Evolutionary conservation across 2,888 invertebrate genomes (phyloP).

Genomic region (Epirrhoe alternata): DNA sequence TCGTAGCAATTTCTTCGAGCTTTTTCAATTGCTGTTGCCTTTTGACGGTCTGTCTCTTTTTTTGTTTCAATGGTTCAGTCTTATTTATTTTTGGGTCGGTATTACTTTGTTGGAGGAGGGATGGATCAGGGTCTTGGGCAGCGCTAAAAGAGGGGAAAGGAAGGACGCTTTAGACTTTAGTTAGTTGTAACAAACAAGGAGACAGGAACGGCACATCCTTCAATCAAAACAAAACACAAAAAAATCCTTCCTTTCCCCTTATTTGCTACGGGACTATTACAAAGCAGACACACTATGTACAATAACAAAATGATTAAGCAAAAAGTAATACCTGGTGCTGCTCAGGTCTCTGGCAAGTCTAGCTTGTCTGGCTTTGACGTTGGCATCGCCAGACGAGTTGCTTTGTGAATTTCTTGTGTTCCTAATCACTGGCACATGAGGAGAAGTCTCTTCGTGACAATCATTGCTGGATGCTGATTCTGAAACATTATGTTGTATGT

Average conservation of each 20-base stretch:
- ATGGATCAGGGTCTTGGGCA: constrained; percentile 59
- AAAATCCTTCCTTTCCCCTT: constrained; percentile 82
- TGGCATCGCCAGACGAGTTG: constrained; percentile 71
- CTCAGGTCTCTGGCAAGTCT: constrained; percentile 77
- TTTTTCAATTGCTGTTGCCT: constrained; percentile 73
- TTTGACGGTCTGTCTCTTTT: constrained; percentile 59
- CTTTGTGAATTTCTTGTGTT: constrained; percentile 65
- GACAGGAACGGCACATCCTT: constrained; percentile 67
- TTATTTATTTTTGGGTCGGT: constrained; percentile 64
- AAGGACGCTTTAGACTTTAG: constrained; percentile 60
- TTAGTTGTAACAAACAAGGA: constrained; percentile 76
- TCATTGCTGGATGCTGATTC: constrained; percentile 79
- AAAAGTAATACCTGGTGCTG: constrained; percentile 72
- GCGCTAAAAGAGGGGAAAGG: constrained; percentile 80
- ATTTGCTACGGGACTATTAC: constrained; percentile 63
- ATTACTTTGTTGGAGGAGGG: constrained; percentile 62
- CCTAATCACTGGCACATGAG: constrained; percentile 77
- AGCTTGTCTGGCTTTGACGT: constrained; percentile 78
- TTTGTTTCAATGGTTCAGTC: constrained; percentile 52
- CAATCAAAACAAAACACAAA: constrained; percentile 38
- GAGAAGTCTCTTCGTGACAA: constrained; percentile 70
- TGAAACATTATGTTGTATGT: constrained; percentile 46
- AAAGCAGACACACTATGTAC: background rate
- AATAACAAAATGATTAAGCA: background rate
- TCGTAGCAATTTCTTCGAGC: constrained; percentile 70